Base-by-base conservation (phyloP, 2,888 invertebrate genomes). In the Hyposoter didymator region DNA sequence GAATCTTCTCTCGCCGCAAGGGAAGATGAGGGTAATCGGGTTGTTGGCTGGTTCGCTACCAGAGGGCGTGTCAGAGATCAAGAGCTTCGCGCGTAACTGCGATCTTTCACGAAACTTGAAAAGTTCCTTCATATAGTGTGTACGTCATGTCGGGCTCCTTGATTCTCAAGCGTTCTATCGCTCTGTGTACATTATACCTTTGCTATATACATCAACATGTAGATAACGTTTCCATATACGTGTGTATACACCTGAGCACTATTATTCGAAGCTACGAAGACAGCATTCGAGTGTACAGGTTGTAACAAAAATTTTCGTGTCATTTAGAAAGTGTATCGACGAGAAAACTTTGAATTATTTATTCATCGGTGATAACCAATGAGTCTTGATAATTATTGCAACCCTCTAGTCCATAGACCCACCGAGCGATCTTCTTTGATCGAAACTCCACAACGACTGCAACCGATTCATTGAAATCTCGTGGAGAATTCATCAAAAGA, bases 51-150 rank as follows among this genome's bases (percentile, higher is more conserved):
- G 52, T 64, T 35, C 45, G 52, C 45, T 69, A 28, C 19, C 2
- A 69, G 69, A 84, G 78, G 78, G 78, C 74, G 78, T 78, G 78
- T 39, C 82, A 32, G 32, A 45, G 81, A 74, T 78, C 59, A 66
- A 64, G 64, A 64, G 82, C 62, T 79, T 85, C 78, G 82, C 82
- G 84, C 84, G 84, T 84, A 84, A 86, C 84, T 84, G 86, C 82
- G 81, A 84, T 82, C 81, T 84, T 86, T 86, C 84, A 86, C 86
- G 86, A 86, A 86, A 78, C 73, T 82, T 76, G 66, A 47, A 70
- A 74, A 49, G 75, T 73, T 47, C 55, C 52, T 39, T 62, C 35
- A 64, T 67, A 66, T n/a, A n/a, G 49, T 47, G 67, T 67, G 74
- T 78, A 82, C 76, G 79, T 82, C 72, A 82, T 85, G 76, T 67